These are phyloP conservation scores for Sternarchorhynchus goeldii DNA, from an alignment of 2,797 vertebrate genomes.

Conservation along the genomic window DNA sequence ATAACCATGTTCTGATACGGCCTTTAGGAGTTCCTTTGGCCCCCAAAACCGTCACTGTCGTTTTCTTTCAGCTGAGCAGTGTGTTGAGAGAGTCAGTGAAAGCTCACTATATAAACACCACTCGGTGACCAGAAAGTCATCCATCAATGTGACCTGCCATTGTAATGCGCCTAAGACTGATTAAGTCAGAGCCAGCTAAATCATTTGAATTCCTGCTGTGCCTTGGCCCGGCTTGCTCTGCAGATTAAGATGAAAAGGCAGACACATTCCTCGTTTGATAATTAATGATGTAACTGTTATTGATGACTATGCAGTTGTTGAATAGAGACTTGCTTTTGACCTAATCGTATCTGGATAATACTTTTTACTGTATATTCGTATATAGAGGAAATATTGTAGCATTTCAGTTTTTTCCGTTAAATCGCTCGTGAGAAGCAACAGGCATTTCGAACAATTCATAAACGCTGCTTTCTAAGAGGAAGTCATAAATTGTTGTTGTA, in stretches of 20 bases:
- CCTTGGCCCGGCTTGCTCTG: constrained; percentile 59
- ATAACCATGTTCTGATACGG: constrained; percentile 16
- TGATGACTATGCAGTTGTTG: constrained; percentile 57
- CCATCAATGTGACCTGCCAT: constrained; percentile 61
- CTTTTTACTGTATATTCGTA: constrained; percentile 8
- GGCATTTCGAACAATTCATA: constrained; percentile 9
- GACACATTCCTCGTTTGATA: constrained; percentile 79
- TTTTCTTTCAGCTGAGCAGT: constrained; percentile 49
- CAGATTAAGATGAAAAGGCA: constrained; percentile 75
- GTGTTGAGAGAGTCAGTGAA: constrained; percentile 59
- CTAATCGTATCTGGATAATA: constrained; percentile 28
- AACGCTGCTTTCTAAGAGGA: constrained; percentile 41
- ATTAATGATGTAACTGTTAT: constrained; percentile 75
- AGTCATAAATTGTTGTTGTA: constrained; percentile 52
- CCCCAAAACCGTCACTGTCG: constrained; percentile 39
- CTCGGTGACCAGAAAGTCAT: constrained; percentile 58
- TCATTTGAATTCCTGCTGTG: constrained; percentile 66
- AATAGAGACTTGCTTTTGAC: constrained; percentile 36
- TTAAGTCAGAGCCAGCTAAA: constrained; percentile 62
- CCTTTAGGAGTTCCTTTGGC: constrained; percentile 36
- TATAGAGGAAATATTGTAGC: not conserved
- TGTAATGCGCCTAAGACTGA: constrained; percentile 61
- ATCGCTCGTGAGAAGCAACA: constrained; percentile 26
- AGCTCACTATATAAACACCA: constrained; percentile 62
- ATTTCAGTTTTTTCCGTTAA: constrained; percentile 3